Base-by-base conservation (phyloP, 2,113 vertebrate species). In the Hylia prasina region DNA sequence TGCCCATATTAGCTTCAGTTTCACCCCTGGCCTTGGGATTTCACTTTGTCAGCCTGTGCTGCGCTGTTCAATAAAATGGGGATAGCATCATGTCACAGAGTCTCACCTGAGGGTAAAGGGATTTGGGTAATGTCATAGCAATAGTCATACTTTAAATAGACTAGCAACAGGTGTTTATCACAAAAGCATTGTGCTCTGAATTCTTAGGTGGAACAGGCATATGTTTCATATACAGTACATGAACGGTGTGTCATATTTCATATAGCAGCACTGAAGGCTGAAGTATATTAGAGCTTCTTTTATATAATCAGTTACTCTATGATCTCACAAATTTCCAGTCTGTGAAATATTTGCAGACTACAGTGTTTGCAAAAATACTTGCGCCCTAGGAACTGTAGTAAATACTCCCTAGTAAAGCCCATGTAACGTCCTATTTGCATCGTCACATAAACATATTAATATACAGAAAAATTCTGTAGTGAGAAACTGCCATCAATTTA, bases 261-360 rank as follows among this genome's bases (percentile, higher is more conserved):
- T 80, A 54, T 1, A 45, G 45, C 58, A 80, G 31, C 30, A 58
- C 17, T 48, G 79, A 77, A 88, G 54, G 70, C 82, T 83, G 70
- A 6, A 40, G 47, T 54, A 28, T 37, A 80, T 82, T 93, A 90
- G 66, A 92, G 28, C 12, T 94, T 88, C 61, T 79, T 95, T 85
- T 58, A 65, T 81, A 60, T 70, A 94, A 81, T 83, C 76, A 83
- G 25, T 86, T 92, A 63, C 24, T 90, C 30, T 85, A 53, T 90
- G 82, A 92, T 73, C 82, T 96, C 90, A 92, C 72, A 66, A 58
- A 86, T 92, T 80, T 81, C 86, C n/a, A 83, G 24, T 81, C 92
- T 92, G 82, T 80, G 68, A 90, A 92, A 88, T 42, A 70, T 73
- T 94, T 94, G 64, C 35, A 65, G 37, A 50, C 48, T 80, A 9